Conservation (phyloP, 2,888 invertebrate species). For the Thera britannica region DNA sequence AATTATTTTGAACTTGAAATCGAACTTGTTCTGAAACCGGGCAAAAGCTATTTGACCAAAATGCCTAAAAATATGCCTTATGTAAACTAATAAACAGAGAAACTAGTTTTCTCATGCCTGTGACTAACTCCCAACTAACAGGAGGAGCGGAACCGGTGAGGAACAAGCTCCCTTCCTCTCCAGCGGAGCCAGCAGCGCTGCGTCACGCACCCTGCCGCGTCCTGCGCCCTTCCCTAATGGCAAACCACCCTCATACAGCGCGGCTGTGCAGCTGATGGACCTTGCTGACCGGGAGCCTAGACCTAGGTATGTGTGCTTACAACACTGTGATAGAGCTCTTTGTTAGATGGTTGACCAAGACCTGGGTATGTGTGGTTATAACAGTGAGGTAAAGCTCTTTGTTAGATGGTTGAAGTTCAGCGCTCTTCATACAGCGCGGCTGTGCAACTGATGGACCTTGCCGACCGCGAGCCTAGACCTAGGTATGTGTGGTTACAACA, state of each 20-base stretch:
- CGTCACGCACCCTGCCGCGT: conserved; percentile 80
- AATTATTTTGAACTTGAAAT: no score
- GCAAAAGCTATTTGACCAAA: no score
- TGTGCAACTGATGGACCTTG: conserved; percentile 82
- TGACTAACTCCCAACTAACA: conserved; percentile 49
- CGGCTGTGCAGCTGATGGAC: conserved; percentile 85
- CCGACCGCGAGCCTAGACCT: conserved; percentile 59
- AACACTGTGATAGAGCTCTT: no score
- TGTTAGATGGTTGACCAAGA: conserved; percentile 24
- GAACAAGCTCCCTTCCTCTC: conserved; percentile 93
- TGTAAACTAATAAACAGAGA: background rate
- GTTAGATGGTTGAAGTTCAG: conserved; percentile 40
- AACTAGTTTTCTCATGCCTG: background rate
- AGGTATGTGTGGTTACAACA: conserved; percentile 17
- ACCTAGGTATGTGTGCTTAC: conserved; percentile 53
- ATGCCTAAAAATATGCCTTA: background rate
- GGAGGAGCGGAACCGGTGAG: conserved; percentile 92
- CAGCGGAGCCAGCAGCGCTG: conserved; percentile 75
- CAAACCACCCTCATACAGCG: conserved; percentile 83
- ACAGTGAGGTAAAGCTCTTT: no score
- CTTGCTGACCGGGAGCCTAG: conserved; percentile 59
- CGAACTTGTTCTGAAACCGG: no score
- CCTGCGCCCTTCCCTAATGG: conserved; percentile 86
- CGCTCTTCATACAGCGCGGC: conserved; percentile 84
- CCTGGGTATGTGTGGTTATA: conserved; percentile 55